These are phyloP conservation scores for Monodelphis domestica DNA, from an alignment of 2,797 vertebrate species.

Conservation along the genomic window DNA sequence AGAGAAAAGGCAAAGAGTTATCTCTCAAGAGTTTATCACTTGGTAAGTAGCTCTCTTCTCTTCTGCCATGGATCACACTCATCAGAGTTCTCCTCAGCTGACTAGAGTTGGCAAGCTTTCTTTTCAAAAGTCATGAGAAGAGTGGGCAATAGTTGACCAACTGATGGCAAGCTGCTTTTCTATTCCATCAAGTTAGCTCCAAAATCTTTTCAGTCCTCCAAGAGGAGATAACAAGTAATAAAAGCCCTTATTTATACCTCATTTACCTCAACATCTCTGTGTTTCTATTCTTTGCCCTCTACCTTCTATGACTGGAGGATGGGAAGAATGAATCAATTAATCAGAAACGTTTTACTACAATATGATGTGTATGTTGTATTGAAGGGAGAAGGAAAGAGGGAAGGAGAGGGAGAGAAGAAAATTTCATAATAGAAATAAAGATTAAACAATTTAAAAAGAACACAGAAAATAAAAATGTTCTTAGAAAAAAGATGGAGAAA, in stretches of 20 bases:
- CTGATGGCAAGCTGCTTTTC: not conserved
- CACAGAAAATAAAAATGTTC: not conserved
- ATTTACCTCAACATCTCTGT: not conserved
- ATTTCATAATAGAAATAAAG: not conserved
- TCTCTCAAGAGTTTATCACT: not conserved
- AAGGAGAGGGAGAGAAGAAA: not conserved
- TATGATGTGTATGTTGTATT: not conserved
- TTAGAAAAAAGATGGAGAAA: not conserved
- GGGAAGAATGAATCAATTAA: not conserved
- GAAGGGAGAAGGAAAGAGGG: not conserved
- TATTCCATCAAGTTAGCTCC: not conserved
- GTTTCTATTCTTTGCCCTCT: not conserved
- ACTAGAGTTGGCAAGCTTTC: not conserved
- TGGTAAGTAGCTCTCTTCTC: not conserved
- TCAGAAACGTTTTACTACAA: not conserved
- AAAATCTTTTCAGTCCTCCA: not conserved
- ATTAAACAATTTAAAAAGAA: not conserved
- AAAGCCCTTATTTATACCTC: not conserved
- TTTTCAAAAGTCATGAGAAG: not conserved
- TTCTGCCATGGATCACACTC: not conserved
- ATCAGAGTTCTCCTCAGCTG: not conserved
- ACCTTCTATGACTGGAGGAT: not conserved
- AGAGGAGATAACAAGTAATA: not conserved
- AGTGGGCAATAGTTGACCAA: not conserved
- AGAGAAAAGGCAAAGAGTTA: not conserved